Conservation (phyloP, 1,140 invertebrate species). For the Drosophila orosa region DNA sequence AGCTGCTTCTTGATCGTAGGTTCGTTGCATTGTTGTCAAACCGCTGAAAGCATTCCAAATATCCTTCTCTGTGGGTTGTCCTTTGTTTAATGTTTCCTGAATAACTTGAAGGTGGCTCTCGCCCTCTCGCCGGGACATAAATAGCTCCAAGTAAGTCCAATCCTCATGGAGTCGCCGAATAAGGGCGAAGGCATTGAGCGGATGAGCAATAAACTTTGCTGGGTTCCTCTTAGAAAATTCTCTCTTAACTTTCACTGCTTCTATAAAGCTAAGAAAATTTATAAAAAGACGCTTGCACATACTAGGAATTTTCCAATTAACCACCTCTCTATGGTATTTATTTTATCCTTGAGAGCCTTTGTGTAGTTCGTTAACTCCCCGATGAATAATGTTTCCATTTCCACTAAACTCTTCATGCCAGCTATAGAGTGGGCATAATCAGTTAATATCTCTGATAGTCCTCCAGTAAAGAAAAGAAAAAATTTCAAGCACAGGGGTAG, state of each 20-base stretch:
- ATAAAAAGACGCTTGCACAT: neutral
- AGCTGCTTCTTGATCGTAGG: slow-evolving; percentile 14
- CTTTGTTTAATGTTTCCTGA: neutral
- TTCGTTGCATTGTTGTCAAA: slow-evolving; percentile 16
- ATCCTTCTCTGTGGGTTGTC: slow-evolving; percentile 11
- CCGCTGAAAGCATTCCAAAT: slow-evolving; percentile 23
- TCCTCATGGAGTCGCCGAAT: slow-evolving; percentile 53
- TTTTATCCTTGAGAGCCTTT: slow-evolving; percentile 19
- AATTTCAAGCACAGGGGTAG: neutral
- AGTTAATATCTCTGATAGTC: too few species aligned
- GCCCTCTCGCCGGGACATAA: slow-evolving; percentile 15
- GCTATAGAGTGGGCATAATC: slow-evolving; percentile 26
- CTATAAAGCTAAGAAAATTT: slow-evolving; percentile 20
- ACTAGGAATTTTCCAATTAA: neutral
- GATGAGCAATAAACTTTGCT: slow-evolving; percentile 35
- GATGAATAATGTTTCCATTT: slow-evolving; percentile 22
- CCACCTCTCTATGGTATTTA: slow-evolving; percentile 31
- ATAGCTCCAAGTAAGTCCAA: slow-evolving; percentile 43
- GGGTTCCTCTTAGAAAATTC: slow-evolving; percentile 1
- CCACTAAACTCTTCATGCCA: slow-evolving; percentile 14
- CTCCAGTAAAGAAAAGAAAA: neutral
- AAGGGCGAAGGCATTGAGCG: slow-evolving; percentile 37
- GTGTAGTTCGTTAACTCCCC: slow-evolving; percentile 21
- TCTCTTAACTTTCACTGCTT: slow-evolving; percentile 9
- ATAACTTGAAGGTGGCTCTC: neutral